Conservation (phyloP, 1,140 invertebrate genomes). For the Anadara kagoshimensis region DNA sequence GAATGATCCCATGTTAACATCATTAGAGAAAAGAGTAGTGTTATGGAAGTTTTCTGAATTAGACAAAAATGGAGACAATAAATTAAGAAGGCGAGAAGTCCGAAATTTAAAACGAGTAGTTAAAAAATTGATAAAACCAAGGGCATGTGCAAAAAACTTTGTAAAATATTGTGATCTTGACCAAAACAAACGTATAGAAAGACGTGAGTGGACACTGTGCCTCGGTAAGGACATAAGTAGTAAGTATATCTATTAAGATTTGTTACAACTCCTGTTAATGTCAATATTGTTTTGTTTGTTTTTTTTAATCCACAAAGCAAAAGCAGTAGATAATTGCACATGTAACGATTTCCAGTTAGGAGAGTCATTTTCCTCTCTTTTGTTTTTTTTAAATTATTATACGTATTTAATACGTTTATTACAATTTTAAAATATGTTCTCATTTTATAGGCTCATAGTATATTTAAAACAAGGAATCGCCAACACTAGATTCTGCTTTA, state of each 20-base stretch:
- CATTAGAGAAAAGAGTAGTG: slow-evolving; percentile 70
- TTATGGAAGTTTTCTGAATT: slow-evolving; percentile 92
- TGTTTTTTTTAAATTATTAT: too few species aligned
- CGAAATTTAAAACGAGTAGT: slow-evolving; percentile 85
- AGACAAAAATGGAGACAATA: slow-evolving; percentile 84
- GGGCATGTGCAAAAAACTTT: slow-evolving; percentile 91
- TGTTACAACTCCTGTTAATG: not conserved
- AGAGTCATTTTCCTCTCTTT: not conserved
- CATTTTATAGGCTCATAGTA: too few species aligned
- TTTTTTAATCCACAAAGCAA: not conserved
- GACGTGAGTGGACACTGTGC: slow-evolving; percentile 87
- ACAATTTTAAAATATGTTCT: too few species aligned
- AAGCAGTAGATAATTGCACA: not conserved
- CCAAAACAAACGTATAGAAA: slow-evolving; percentile 83
- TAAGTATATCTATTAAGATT: slow-evolving; percentile 41
- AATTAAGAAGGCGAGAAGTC: slow-evolving; percentile 86
- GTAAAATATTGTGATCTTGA: slow-evolving; percentile 89
- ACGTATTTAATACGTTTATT: too few species aligned
- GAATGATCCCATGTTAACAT: too few species aligned
- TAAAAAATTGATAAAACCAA: slow-evolving; percentile 89
- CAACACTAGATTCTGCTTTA: too few species aligned
- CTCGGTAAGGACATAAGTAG: slow-evolving; percentile 79
- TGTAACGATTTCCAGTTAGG: not conserved
- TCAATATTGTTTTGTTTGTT: not conserved
- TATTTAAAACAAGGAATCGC: too few species aligned